Base-by-base conservation (phyloP, 2,113 vertebrate species). In the Cettia cetti region DNA sequence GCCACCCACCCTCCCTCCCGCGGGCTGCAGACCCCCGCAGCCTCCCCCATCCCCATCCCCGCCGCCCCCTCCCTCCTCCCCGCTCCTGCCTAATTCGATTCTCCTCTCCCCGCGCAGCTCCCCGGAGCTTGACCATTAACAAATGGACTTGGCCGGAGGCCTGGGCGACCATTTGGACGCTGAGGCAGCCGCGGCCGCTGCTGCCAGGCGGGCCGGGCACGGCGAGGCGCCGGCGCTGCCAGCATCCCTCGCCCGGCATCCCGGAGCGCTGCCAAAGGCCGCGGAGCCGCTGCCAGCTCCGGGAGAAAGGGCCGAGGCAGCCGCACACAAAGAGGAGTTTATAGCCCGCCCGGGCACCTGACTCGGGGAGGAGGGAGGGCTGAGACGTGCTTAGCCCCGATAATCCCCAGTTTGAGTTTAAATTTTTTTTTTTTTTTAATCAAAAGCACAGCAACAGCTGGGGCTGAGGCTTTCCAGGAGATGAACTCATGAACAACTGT, bases 401-500 rank as follows among this genome's bases (percentile, higher is more conserved):
- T 96, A 96, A 96, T 96, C 95, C 88, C 86, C 59, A 45, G 85
- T 54, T 94, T 82, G 69, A 75, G 66, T 81, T 92, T 92, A 87
- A 85, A 7, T 76, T 42, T 72, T 31, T 61, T 44, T 83, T 84
- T 83, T 81, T 63, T 64, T 76, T 63, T 31, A 94, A 93, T 95
- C 94, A 95, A 95, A 97, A 94, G 95, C 92, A 47, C 86, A 78
- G 64, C 64, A 97, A 97, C 97, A 97, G 97, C 97, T 97, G 97
- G 91, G 96, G 30, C 52, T 26, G 88, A 92, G 47, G 91, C 91
- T 96, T 96, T 91, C 97, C 96, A 97, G 93, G 95, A 95, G 96
- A 96, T 97, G 96, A 97, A 96, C 96, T 97, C 94, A 98, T 96
- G 95, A 96, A 96, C 97, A 97, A 97, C 96, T 95, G 95, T 94